A percentile compares a stretch with the other conserved stretches of the same genome.
Conservation (phyloP, 2,888 invertebrate species). For the Drosophila neonasuta region DNA sequence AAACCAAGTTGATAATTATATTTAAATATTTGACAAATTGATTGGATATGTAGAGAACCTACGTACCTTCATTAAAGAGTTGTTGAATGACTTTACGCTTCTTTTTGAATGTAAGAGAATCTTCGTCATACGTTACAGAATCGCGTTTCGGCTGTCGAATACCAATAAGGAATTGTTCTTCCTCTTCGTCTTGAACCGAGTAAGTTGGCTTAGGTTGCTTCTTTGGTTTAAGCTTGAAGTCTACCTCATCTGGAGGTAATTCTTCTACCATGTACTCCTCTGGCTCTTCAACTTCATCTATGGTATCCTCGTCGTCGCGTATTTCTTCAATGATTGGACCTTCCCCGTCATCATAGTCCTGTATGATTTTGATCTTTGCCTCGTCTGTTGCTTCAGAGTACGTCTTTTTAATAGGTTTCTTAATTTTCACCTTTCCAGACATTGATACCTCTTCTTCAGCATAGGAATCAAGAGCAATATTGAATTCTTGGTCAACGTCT, state of each 20-base stretch:
- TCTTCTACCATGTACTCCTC: slow-evolving; percentile 85
- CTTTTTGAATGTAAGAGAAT: slow-evolving; percentile 87
- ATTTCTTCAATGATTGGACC: slow-evolving; percentile 85
- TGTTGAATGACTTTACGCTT: slow-evolving; percentile 87
- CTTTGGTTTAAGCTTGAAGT: slow-evolving; percentile 83
- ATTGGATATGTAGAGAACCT: not conserved
- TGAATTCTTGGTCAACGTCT: slow-evolving; percentile 94
- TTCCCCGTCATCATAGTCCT: slow-evolving; percentile 85
- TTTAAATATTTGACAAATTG: not conserved
- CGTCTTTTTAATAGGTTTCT: slow-evolving; percentile 88
- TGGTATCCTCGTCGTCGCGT: slow-evolving; percentile 84
- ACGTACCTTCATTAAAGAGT: slow-evolving; percentile 83
- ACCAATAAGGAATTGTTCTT: slow-evolving; percentile 84
- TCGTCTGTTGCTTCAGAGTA: slow-evolving; percentile 90
- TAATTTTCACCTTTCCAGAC: slow-evolving; percentile 91
- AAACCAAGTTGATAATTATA: slow-evolving; percentile 35
- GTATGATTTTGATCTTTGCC: slow-evolving; percentile 87
- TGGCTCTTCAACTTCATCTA: slow-evolving; percentile 83
- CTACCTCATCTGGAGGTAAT: slow-evolving; percentile 82
- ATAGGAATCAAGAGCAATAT: slow-evolving; percentile 91
- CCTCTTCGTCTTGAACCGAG: slow-evolving; percentile 84
- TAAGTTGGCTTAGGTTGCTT: slow-evolving; percentile 83
- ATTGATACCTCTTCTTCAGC: slow-evolving; percentile 94
- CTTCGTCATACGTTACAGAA: slow-evolving; percentile 85
- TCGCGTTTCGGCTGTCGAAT: slow-evolving; percentile 83